Percentiles rank a stretch among this genome's conserved stretches.
phyloP scores from a whole-genome alignment of 2,797 vertebrate species.

The Girardinus metallicus region DNA sequence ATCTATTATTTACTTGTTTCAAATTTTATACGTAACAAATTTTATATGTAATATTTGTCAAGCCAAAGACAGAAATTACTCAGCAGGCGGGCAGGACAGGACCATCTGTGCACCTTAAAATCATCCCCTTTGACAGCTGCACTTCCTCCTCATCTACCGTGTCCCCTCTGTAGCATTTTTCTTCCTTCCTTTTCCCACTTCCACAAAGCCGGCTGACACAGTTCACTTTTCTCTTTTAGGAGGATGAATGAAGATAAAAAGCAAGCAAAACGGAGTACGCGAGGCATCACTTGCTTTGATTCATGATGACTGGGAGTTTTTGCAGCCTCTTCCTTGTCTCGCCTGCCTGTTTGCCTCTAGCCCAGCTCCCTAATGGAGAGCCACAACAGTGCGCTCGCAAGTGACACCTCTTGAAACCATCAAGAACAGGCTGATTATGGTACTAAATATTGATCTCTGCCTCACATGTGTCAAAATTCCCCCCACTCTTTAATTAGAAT shows the following conservation, averaged over 20 bases:
- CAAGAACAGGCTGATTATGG: conserved; percentile 95
- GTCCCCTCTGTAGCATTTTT: conserved; percentile 56
- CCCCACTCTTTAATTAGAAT: conserved; percentile 98
- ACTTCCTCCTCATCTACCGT: conserved; percentile 64
- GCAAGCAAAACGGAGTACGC: conserved; percentile 87
- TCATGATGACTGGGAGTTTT: conserved; percentile 87
- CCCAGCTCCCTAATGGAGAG: conserved; percentile 87
- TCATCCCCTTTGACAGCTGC: conserved; percentile 69
- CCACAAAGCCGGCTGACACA: conserved; percentile 78
- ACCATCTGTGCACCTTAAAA: conserved; percentile 64
- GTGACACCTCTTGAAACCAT: conserved; percentile 92
- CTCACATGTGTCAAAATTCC: conserved; percentile 99
- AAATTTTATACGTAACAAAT: neutral
- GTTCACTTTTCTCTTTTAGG: conserved; percentile 83
- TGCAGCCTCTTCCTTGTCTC: conserved; percentile 51
- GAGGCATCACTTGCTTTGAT: conserved; percentile 89
- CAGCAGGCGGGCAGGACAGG: conserved; percentile 17
- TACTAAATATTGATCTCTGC: conserved; percentile 99
- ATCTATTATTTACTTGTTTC: neutral
- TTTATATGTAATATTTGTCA: conserved; percentile 18
- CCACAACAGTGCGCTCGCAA: conserved; percentile 78
- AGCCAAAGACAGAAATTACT: conserved; percentile 30
- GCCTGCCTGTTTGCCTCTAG: conserved; percentile 46
- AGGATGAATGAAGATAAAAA: conserved; percentile 95
- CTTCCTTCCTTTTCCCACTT: conserved; percentile 61